Evolutionary conservation across 2,888 invertebrate species (phyloP).

Genomic region (Erebia aethiops): DNA sequence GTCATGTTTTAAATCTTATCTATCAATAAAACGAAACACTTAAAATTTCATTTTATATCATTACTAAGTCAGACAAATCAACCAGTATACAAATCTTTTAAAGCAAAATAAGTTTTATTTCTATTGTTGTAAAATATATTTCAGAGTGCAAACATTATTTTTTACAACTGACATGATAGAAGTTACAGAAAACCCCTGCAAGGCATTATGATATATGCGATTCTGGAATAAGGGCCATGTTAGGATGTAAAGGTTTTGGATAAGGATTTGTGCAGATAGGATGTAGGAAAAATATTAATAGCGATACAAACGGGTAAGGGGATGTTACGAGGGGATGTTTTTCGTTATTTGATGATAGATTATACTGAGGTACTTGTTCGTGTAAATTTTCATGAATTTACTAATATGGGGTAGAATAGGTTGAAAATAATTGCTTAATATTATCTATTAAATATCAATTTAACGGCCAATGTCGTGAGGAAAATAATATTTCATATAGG

Average conservation of each 20-base stretch:
- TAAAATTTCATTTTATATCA: conserved; percentile 29
- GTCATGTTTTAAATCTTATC: conserved; percentile 33
- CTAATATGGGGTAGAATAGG: neutral
- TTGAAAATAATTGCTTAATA: neutral
- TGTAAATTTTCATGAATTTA: conserved; percentile 16
- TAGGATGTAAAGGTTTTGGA: neutral
- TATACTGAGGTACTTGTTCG: conserved; percentile 21
- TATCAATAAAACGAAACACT: conserved; percentile 22
- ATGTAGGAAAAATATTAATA: conserved; percentile 36
- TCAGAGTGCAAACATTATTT: neutral
- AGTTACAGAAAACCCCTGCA: neutral
- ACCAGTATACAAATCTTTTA: neutral
- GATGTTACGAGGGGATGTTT: conserved; percentile 30
- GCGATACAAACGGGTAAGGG: conserved; percentile 24
- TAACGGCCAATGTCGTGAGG: too few relatives aligned
- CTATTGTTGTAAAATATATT: neutral
- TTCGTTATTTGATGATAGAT: conserved; percentile 29
- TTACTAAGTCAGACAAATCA: neutral
- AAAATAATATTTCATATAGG: too few relatives aligned
- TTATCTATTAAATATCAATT: too few relatives aligned
- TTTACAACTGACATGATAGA: neutral
- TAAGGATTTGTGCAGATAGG: conserved; percentile 5
- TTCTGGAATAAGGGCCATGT: conserved; percentile 1
- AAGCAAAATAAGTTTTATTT: neutral
- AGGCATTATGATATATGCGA: neutral